phyloP scores from a whole-genome alignment of 1,140 invertebrate genomes.

The Drosophila biarmipes region DNA sequence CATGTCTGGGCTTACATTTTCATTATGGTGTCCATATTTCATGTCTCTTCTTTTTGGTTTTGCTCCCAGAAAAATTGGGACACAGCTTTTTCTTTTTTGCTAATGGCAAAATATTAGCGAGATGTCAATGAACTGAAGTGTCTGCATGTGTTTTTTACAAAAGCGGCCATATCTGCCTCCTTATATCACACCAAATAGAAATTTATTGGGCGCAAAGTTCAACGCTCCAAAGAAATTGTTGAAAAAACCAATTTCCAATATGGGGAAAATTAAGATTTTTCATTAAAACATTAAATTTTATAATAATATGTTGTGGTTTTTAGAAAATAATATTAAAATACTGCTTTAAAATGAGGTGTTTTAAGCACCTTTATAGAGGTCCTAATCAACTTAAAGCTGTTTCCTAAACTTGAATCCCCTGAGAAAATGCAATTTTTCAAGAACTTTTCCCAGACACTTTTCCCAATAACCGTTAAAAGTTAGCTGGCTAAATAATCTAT shows the following conservation, averaged over 20 bases:
- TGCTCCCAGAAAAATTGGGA: conserved; percentile 43
- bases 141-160: conserved; percentile 59
- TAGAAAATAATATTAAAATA: background rate
- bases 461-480: conserved; percentile 25
- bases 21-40: conserved; percentile 64
- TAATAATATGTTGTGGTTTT: background rate
- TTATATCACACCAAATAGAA: conserved; percentile 6
- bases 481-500: conserved; percentile 13
- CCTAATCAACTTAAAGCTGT: background rate
- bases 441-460: conserved; percentile 10
- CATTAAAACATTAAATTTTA: background rate
- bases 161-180: conserved; percentile 18
- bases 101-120: conserved; percentile 74
- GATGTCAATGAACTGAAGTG: conserved; percentile 78
- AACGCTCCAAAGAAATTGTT: conserved; percentile 46
- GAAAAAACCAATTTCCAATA: conserved; percentile 56
- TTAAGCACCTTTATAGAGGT: no score
- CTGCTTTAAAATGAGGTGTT: no score
- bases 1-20: conserved; percentile 60
- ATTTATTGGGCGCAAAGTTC: conserved; percentile 70
- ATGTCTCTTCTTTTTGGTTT: conserved; percentile 27
- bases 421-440: conserved; percentile 3
- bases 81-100: conserved; percentile 23
- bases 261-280: background rate
- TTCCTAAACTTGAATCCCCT: background rate